Percentiles rank a stretch among this genome's conserved stretches.
phyloP scores from a whole-genome alignment of 2,888 invertebrate genomes.

The Lampropteryx suffumata region DNA sequence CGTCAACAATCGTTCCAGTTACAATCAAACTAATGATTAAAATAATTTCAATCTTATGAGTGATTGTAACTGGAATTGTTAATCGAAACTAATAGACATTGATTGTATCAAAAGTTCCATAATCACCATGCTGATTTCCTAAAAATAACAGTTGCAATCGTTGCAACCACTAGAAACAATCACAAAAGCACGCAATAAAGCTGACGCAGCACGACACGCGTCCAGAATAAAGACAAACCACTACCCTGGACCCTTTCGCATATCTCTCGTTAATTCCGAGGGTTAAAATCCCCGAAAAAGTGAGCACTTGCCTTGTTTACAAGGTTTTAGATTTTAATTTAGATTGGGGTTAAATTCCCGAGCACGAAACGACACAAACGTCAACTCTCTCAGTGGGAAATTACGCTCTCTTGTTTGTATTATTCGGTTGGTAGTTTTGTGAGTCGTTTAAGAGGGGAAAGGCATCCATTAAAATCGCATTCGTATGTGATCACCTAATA shows the following conservation, averaged over 20 bases:
- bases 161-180: constrained; percentile 28
- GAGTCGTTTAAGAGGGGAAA: constrained; percentile 49
- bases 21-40: no score
- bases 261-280: constrained; percentile 73
- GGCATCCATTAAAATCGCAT: constrained; percentile 82
- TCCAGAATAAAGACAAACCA: constrained; percentile 33
- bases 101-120: no score
- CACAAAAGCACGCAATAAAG: constrained; percentile 46
- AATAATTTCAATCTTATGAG: no score
- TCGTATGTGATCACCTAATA: constrained; percentile 84
- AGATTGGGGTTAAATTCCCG: constrained; percentile 74
- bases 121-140: no score
- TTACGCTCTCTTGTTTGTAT: constrained; percentile 46
- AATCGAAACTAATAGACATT: no score
- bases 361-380: constrained; percentile 60
- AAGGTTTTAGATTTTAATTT: constrained; percentile 85
- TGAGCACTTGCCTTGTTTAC: constrained; percentile 84
- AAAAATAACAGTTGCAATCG: constrained; percentile 20
- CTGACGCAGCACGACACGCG: constrained; percentile 49
- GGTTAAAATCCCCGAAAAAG: constrained; percentile 84
- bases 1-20: no score
- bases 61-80: no score
- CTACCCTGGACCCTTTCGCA: constrained; percentile 53
- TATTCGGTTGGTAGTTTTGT: constrained; percentile 40
- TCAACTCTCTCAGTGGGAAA: constrained; percentile 42